These are phyloP conservation scores for Protophormia terraenovae DNA, from an alignment of 2,888 invertebrate genomes.

Conservation along the genomic window DNA sequence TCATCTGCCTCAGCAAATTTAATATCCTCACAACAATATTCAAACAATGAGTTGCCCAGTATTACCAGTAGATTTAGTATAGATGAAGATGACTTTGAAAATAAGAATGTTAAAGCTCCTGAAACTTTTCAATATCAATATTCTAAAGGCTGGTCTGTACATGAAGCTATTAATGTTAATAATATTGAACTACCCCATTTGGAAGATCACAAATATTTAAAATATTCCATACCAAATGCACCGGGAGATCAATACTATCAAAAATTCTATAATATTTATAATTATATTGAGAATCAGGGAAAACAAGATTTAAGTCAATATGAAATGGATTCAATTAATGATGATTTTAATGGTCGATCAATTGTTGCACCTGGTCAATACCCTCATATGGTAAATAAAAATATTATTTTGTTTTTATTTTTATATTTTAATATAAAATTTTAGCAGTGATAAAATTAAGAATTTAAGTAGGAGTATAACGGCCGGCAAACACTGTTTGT, in stretches of 20 bases:
- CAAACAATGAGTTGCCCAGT: background rate
- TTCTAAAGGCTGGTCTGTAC: constrained; percentile 29
- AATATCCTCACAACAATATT: background rate
- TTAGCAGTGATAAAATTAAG: background rate
- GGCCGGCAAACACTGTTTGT: background rate
- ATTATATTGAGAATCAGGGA: constrained; percentile 64
- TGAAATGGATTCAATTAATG: constrained; percentile 67
- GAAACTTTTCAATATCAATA: constrained; percentile 39
- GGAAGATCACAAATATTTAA: constrained; percentile 13
- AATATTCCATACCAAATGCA: constrained; percentile 56
- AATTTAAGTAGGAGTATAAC: background rate
- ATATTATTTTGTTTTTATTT: constrained; percentile 15
- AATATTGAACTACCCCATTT: constrained; percentile 28
- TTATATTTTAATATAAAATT: background rate
- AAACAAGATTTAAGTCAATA: constrained; percentile 65
- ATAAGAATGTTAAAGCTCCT: background rate
- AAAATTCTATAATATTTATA: constrained; percentile 70
- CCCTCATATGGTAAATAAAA: constrained; percentile 75
- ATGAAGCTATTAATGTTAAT: constrained; percentile 19
- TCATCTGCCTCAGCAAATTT: background rate
- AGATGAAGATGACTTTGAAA: background rate
- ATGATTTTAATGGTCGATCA: constrained; percentile 76
- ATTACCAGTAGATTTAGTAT: background rate
- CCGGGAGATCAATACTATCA: constrained; percentile 63
- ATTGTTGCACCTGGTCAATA: constrained; percentile 76